phyloP scores from a whole-genome alignment of 1,140 invertebrate species.

The Solenopsis invicta region DNA sequence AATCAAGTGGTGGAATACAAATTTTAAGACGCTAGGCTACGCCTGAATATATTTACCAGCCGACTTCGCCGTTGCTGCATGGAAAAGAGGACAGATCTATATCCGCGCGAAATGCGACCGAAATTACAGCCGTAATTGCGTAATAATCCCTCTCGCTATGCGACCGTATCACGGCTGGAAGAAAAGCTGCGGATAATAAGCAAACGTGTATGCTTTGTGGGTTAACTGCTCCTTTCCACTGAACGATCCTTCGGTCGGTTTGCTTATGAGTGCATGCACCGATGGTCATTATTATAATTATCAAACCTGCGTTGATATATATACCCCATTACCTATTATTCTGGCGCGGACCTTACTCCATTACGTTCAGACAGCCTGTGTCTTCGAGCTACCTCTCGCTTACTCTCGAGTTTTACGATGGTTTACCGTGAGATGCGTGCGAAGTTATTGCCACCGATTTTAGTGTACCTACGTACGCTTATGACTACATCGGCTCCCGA shows the following conservation, averaged over 20 bases:
- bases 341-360: constrained; percentile 20
- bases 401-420: constrained; percentile 67
- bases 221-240: constrained; percentile 73
- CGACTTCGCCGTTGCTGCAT: not conserved
- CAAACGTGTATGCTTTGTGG: constrained; percentile 76
- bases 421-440: constrained; percentile 77
- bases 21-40: not conserved
- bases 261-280: constrained; percentile 59
- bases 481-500: constrained; percentile 78
- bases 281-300: constrained; percentile 84
- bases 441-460: constrained; percentile 81
- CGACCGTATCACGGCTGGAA: constrained; percentile 70
- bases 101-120: constrained; percentile 76
- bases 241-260: constrained; percentile 56
- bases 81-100: constrained; percentile 64
- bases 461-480: constrained; percentile 75
- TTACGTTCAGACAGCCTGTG: constrained; percentile 4
- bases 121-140: constrained; percentile 85
- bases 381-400: constrained; percentile 24
- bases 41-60: not conserved
- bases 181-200: constrained; percentile 79
- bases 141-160: constrained; percentile 80
- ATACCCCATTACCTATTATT: constrained; percentile 79
- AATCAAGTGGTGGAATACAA: not conserved
- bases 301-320: constrained; percentile 77